Conservation (phyloP, 1,140 invertebrate genomes). For the Patella vulgata region DNA sequence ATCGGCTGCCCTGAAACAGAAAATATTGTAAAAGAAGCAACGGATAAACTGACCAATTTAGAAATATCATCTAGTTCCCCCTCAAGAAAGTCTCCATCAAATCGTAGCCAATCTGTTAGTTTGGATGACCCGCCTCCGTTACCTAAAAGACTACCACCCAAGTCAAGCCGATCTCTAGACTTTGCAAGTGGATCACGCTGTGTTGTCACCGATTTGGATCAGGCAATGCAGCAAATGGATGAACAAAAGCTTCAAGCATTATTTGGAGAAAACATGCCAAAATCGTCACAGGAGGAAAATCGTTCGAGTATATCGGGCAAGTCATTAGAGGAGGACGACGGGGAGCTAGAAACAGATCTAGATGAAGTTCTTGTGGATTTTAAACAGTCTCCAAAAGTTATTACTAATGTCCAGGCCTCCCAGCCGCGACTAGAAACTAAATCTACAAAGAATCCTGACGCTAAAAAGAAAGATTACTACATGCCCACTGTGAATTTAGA, state of each 20-base stretch:
- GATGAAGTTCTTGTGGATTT: conserved; percentile 33
- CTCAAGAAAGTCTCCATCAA: too few species aligned
- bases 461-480: conserved; percentile 10
- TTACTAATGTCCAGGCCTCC: conserved; percentile 5
- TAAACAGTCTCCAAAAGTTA: conserved; percentile 10
- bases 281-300: background rate
- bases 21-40: too few species aligned
- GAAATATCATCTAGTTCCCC: too few species aligned
- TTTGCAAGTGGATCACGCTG: too few species aligned
- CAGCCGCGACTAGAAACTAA: background rate
- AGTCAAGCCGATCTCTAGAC: too few species aligned
- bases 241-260: conserved; percentile 34
- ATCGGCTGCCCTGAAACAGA: too few species aligned
- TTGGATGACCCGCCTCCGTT: too few species aligned
- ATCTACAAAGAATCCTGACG: background rate
- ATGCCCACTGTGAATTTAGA: conserved; percentile 36
- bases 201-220: conserved; percentile 46
- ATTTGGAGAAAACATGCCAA: conserved; percentile 24
- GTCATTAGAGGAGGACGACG: background rate
- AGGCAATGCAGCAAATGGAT: conserved; percentile 52
- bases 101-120: too few species aligned
- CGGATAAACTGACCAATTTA: too few species aligned
- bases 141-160: too few species aligned
- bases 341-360: conserved; percentile 26
- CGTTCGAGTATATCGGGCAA: background rate